Percentiles rank a stretch among this genome's conserved stretches.
These are phyloP conservation scores for Nesogale talazaci DNA, from an alignment of 2,113 vertebrate genomes.

Conservation along the genomic window DNA sequence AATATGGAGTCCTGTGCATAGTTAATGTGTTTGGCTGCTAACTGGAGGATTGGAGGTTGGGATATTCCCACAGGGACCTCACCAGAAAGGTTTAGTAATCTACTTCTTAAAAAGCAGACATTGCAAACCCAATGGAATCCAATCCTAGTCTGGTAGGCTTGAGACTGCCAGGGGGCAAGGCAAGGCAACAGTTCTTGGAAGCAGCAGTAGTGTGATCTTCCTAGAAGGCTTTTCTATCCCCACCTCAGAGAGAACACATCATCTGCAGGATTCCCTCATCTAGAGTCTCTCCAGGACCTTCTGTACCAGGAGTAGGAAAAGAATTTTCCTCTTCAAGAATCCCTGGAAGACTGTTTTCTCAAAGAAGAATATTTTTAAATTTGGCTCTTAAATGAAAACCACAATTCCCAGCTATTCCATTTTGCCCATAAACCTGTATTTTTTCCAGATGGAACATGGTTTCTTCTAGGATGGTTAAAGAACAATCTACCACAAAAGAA, in stretches of 20 bases:
- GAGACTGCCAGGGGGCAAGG: not conserved
- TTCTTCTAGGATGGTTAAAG: slow-evolving; percentile 30
- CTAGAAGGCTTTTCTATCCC: not conserved
- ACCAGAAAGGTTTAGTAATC: not conserved
- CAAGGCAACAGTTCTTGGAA: not conserved
- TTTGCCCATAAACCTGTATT: slow-evolving; percentile 10
- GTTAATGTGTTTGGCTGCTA: not conserved
- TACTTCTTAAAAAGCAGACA: not conserved
- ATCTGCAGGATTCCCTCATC: not conserved
- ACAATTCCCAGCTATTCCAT: slow-evolving; percentile 17
- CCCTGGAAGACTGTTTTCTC: not conserved
- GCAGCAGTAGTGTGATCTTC: not conserved
- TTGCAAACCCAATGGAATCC: too few species aligned
- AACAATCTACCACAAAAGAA: slow-evolving; percentile 38
- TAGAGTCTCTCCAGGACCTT: not conserved
- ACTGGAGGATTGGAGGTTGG: not conserved
- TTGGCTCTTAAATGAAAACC: not conserved
- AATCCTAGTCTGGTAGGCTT: not conserved
- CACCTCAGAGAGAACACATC: not conserved
- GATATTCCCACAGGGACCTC: not conserved
- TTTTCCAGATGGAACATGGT: not conserved
- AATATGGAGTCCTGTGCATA: not conserved
- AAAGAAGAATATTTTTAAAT: not conserved
- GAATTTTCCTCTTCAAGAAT: not conserved
- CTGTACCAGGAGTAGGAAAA: not conserved